Conservation (phyloP, 2,797 vertebrate species). For the Fistularia tabacaria region DNA sequence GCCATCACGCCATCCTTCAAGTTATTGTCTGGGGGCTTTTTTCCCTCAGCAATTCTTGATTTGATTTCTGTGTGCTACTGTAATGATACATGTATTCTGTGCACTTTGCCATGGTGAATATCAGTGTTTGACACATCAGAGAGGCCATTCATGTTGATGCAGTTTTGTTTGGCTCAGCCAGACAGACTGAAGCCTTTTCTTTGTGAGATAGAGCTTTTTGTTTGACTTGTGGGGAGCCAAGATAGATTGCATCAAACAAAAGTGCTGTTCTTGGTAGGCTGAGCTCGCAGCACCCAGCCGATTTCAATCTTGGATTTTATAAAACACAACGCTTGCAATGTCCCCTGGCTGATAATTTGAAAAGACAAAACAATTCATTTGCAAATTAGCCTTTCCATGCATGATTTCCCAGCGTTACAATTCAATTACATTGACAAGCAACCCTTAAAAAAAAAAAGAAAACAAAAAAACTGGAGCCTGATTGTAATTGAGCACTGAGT, state of each 20-base stretch:
- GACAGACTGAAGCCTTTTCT: slow-evolving; percentile 34
- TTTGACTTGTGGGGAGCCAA: slow-evolving; percentile 41
- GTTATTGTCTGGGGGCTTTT: slow-evolving; percentile 49
- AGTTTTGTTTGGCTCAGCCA: slow-evolving; percentile 22
- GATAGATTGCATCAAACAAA: slow-evolving; percentile 50
- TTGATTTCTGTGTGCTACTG: slow-evolving; percentile 29
- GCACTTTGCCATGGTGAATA: slow-evolving; percentile 55
- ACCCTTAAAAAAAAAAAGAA: slow-evolving; percentile 60
- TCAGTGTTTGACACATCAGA: slow-evolving; percentile 59
- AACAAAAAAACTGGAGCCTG: slow-evolving; percentile 61
- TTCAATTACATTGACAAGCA: slow-evolving; percentile 64
- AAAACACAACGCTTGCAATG: not conserved
- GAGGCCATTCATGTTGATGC: slow-evolving; percentile 63
- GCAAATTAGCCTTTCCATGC: slow-evolving; percentile 51
- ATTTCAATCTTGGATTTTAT: slow-evolving; percentile 26
- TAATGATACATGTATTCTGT: slow-evolving; percentile 50
- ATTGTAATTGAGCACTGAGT: slow-evolving; percentile 70
- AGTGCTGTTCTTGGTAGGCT: slow-evolving; percentile 37
- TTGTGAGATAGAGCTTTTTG: slow-evolving; percentile 42
- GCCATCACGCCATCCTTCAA: slow-evolving; percentile 30
- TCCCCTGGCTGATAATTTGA: slow-evolving; percentile 19
- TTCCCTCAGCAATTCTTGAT: slow-evolving; percentile 36
- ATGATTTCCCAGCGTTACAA: slow-evolving; percentile 59
- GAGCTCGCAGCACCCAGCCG: slow-evolving; percentile 17
- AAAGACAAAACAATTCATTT: slow-evolving; percentile 48